Evolutionary conservation across 1,140 invertebrate genomes (phyloP).

Genomic region (Leptestheria dahalacensis): DNA sequence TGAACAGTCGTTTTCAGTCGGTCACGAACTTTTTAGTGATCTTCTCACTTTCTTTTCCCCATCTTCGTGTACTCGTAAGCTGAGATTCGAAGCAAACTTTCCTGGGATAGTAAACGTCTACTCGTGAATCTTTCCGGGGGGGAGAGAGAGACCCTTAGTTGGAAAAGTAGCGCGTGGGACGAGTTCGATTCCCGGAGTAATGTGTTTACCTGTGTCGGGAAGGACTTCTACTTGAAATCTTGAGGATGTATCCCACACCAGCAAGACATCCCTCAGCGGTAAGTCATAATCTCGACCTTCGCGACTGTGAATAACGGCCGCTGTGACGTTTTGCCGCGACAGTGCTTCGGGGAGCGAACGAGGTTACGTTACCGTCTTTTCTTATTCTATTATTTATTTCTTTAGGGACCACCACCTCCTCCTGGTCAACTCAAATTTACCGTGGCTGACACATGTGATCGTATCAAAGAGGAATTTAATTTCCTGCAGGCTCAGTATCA

Average conservation of each 20-base stretch:
- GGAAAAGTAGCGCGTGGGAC: no score
- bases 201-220: not conserved
- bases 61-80: no score
- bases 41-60: no score
- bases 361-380: no score
- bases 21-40: not conserved
- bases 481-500: slow-evolving; percentile 97
- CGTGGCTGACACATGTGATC: slow-evolving; percentile 86
- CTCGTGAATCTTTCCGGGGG: no score
- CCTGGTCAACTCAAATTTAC: slow-evolving; percentile 89
- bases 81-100: no score
- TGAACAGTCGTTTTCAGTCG: not conserved
- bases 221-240: slow-evolving; percentile 2
- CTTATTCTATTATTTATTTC: slow-evolving; percentile 24
- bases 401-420: slow-evolving; percentile 69
- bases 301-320: no score
- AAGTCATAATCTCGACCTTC: slow-evolving; percentile 29
- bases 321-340: slow-evolving; percentile 18
- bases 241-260: slow-evolving; percentile 39
- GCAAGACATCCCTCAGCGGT: slow-evolving; percentile 42
- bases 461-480: slow-evolving; percentile 98
- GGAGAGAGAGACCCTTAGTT: no score
- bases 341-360: no score
- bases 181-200: not conserved
- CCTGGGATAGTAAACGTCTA: no score